Percentiles rank a stretch among this genome's conserved stretches.
These are phyloP conservation scores for Oophaga pumilio DNA, from an alignment of 2,113 vertebrate genomes.

Conservation along the genomic window DNA sequence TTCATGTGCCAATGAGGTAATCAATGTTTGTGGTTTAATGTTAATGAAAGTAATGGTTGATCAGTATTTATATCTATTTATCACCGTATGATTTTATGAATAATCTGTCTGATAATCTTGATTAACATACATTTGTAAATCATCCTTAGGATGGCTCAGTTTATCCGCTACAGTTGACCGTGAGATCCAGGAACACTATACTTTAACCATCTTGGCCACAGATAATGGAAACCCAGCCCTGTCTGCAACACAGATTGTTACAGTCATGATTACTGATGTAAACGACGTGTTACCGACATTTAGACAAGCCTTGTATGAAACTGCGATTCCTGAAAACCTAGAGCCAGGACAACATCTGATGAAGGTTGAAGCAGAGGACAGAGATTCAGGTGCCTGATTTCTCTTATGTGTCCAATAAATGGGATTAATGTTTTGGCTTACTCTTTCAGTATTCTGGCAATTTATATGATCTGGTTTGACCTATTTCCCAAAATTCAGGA, in stretches of 20 bases:
- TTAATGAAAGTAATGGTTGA: too few relatives aligned
- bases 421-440: not conserved
- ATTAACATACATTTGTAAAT: not conserved
- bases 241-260: conserved; percentile 83
- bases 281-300: conserved; percentile 84
- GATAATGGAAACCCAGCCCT: conserved; percentile 79
- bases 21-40: too few relatives aligned
- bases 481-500: not conserved
- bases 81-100: not conserved
- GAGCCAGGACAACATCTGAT: conserved; percentile 75
- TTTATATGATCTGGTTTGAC: not conserved
- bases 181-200: conserved; percentile 74
- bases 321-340: conserved; percentile 80
- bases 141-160: conserved; percentile 77
- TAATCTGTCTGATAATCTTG: not conserved
- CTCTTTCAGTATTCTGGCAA: not conserved
- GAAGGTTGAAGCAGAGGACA: conserved; percentile 79
- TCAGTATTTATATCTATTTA: not conserved
- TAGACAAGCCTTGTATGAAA: conserved; percentile 73
- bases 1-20: too few relatives aligned
- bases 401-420: not conserved
- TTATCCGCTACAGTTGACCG: conserved; percentile 77
- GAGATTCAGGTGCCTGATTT: conserved; percentile 80
- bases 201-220: conserved; percentile 74
- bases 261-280: conserved; percentile 79